Evolutionary conservation across 30 jellyfish, hydroid and myxozoan genomes (phyloP).

Genomic region (Haliclystus octoradiatus): DNA sequence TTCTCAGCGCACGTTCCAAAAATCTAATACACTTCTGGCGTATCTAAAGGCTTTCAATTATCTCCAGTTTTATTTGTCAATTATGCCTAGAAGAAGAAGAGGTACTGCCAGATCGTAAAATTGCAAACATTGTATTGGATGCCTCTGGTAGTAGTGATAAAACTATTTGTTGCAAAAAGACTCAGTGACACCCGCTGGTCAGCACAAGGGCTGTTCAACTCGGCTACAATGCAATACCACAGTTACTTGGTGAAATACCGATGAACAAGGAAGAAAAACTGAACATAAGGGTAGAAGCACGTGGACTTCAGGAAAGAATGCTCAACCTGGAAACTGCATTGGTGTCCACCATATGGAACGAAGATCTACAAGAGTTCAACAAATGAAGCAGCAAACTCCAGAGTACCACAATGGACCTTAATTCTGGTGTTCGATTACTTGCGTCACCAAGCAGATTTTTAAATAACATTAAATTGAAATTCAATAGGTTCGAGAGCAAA

Average conservation of each 20-base stretch:
- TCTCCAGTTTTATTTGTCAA: too few relatives aligned
- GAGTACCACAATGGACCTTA: background rate
- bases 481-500: background rate
- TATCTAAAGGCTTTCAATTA: too few relatives aligned
- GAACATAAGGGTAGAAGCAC: background rate
- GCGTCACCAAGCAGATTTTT: background rate
- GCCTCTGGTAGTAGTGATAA: constrained; percentile 4
- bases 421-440: background rate
- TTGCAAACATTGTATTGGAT: background rate
- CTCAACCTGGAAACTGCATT: constrained; percentile 6
- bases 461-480: too few relatives aligned
- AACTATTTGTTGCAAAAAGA: constrained; percentile 40
- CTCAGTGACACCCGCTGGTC: constrained; percentile 44
- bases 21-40: too few relatives aligned
- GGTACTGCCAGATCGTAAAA: too few relatives aligned
- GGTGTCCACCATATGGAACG: constrained; percentile 21
- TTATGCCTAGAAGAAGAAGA: too few relatives aligned
- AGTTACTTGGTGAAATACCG: background rate
- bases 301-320: background rate
- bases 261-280: background rate
- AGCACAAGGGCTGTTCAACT: constrained; percentile 31
- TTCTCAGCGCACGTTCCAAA: too few relatives aligned
- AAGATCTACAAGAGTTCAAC: constrained; percentile 11
- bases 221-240: background rate
- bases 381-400: constrained; percentile 24